Percentiles rank a stretch among this genome's conserved stretches.
Evolutionary conservation across 2,888 invertebrate genomes (phyloP).

Genomic region (Macrosoma leucophasiata): DNA sequence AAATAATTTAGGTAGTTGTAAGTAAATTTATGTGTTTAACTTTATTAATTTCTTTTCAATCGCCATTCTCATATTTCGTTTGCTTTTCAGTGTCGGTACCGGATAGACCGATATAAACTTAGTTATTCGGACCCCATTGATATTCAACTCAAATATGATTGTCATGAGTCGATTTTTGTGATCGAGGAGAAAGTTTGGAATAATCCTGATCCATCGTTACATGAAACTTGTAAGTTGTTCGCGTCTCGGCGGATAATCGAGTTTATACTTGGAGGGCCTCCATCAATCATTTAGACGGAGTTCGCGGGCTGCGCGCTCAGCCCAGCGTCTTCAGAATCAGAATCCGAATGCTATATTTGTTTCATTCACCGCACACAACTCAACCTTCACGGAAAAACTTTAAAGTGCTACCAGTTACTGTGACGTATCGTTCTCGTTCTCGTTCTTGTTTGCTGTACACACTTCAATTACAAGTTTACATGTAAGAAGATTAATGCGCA

Average conservation of each 20-base stretch:
- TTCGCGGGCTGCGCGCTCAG: no score
- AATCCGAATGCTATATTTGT: no score
- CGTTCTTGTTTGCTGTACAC: constrained; percentile 37
- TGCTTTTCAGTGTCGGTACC: no score
- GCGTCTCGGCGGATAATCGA: constrained; percentile 75
- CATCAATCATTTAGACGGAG: constrained; percentile 74
- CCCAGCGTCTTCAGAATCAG: no score
- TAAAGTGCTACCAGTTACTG: constrained; percentile 62
- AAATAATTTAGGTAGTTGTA: no score
- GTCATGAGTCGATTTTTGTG: constrained; percentile 69
- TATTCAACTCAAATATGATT: constrained; percentile 70
- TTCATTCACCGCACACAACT: no score
- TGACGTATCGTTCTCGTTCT: constrained; percentile 54
- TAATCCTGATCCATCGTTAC: constrained; percentile 75
- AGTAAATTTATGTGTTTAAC: no score
- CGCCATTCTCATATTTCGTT: no score
- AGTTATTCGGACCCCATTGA: constrained; percentile 43
- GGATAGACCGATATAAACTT: no score
- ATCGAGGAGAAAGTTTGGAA: constrained; percentile 57
- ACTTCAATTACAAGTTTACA: constrained; percentile 36
- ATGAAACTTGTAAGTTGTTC: constrained; percentile 75
- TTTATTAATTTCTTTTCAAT: no score
- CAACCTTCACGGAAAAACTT: constrained; percentile 66
- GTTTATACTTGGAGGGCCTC: constrained; percentile 73
- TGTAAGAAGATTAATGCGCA: no score